These are phyloP conservation scores for Ryuthela nishihirai DNA, from an alignment of 2,888 invertebrate species.

Conservation along the genomic window DNA sequence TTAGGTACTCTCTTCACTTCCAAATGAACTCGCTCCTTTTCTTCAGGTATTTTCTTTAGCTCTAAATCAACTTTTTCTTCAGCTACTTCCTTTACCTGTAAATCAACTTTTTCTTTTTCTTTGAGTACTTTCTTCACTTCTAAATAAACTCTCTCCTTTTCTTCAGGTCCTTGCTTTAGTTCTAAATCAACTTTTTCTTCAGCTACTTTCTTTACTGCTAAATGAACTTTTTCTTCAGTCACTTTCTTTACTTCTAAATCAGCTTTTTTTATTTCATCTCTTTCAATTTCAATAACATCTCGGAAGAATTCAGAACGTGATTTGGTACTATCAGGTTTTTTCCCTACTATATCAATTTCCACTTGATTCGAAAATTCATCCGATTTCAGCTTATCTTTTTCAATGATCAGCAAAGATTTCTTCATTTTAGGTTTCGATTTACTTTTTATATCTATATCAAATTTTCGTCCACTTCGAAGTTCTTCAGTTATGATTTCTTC, in stretches of 20 bases:
- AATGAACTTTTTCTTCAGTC: background rate
- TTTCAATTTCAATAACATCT: background rate
- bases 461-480: background rate
- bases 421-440: background rate
- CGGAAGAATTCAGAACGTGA: too few relatives aligned
- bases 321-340: too few relatives aligned
- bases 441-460: background rate
- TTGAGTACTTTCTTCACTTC: slow-evolving; percentile 6
- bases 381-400: background rate
- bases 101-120: background rate
- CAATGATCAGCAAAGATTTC: too few relatives aligned
- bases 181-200: background rate
- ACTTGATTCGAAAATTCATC: background rate
- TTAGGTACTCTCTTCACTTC: background rate
- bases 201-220: background rate
- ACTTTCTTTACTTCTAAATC: background rate
- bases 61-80: slow-evolving; percentile 9
- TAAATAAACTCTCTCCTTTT: background rate
- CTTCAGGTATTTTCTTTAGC: background rate
- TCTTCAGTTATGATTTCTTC: background rate
- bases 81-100: slow-evolving; percentile 2
- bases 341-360: too few relatives aligned
- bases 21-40: background rate
- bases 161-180: background rate
- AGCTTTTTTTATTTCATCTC: background rate